Evolutionary conservation across 2,113 vertebrate species (phyloP), one percentile per base, ranked within the genome.

Genomic region (Dromas ardeola): DNA sequence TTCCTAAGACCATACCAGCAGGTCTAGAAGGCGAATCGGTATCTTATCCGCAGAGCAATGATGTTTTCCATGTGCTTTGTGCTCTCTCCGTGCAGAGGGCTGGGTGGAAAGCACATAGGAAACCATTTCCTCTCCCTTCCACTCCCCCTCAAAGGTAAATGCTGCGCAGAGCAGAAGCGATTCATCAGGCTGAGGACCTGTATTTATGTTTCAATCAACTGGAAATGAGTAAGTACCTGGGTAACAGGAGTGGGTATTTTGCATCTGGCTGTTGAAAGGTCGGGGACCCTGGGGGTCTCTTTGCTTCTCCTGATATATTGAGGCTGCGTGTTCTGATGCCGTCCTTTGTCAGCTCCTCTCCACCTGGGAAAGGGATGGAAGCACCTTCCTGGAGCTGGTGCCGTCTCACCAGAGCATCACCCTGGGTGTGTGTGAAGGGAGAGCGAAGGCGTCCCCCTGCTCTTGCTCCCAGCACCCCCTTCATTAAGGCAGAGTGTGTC

Each of bases 171-270:
- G 92, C 90, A 90, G 95, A 38, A 65, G 92, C 19, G 71, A 96
- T 96, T 81, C 96, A 95, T 97, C 96, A 93, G 93, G 85, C 90
- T 90, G 93, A 95, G 87, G 85, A 96, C 84, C 92, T 86, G 79
- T 97, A 90, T 96, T 97, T 96, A 43, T 82, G 96, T 97, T 97
- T 93, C 96, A 97, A 82, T 90, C 84, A 67, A 93, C 89, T 96
- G 96, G 96, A 97, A 96, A 96, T 36, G 53, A 94, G 73, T 82
- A 90, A 94, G 92, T 55, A 95, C 90, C 93, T 95, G 93, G 9
- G 58, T 87, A 96, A 82, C 81, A 73, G 87, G 73, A 94, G 83
- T 8, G 13, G 80, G 90, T 69, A 74, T 65, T 88, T 7, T 79
- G 90, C 92, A 77, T 94, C 81, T 82, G 96, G 81, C 79, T 96